These are phyloP conservation scores for Scleropages formosus DNA, from an alignment of 2,797 vertebrate genomes.

Conservation along the genomic window DNA sequence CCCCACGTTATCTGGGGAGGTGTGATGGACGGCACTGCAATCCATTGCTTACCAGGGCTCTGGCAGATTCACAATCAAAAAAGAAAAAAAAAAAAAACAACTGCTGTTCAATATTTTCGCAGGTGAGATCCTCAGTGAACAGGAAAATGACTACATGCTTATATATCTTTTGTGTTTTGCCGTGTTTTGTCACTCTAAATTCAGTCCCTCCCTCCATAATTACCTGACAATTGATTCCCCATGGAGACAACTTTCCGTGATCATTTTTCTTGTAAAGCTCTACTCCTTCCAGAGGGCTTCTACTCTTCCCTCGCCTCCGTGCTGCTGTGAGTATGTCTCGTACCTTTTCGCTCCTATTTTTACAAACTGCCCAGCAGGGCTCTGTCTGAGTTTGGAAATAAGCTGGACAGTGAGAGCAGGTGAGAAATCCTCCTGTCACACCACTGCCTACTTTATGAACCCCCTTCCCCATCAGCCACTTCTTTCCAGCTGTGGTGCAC, in stretches of 20 bases:
- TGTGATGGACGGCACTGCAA: constrained; percentile 22
- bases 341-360: constrained; percentile 33
- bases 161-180: constrained; percentile 43
- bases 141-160: neutral
- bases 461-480: constrained; percentile 42
- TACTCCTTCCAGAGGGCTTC: constrained; percentile 44
- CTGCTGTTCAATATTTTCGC: neutral
- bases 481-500: constrained; percentile 41
- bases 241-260: constrained; percentile 33
- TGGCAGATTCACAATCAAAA: constrained; percentile 12
- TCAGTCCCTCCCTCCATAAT: constrained; percentile 54
- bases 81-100: neutral
- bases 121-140: neutral
- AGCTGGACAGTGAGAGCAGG: constrained; percentile 80
- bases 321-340: constrained; percentile 39
- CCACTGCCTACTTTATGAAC: constrained; percentile 66
- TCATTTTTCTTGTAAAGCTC: constrained; percentile 17
- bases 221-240: constrained; percentile 56
- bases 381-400: constrained; percentile 60
- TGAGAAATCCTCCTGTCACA: constrained; percentile 66
- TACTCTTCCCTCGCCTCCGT: constrained; percentile 49
- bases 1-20: neutral
- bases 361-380: constrained; percentile 40
- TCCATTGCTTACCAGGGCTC: constrained; percentile 4
- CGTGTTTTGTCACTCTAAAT: constrained; percentile 46